Conservation (phyloP, 2,797 vertebrate genomes). For the Aulostomus chinensis region DNA sequence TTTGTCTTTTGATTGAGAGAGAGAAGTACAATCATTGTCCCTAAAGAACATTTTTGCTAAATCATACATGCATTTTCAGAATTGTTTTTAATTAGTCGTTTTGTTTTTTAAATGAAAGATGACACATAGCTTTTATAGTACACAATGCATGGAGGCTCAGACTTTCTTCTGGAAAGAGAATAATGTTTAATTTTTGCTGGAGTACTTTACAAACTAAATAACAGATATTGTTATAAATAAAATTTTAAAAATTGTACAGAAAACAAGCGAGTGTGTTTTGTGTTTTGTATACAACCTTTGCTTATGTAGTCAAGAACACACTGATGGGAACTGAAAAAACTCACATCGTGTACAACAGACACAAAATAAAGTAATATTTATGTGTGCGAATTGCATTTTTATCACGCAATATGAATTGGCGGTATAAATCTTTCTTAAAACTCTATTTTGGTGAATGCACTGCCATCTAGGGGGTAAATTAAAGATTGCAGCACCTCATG, state of each 20-base stretch:
- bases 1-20: slow-evolving; percentile 67
- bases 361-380: background rate
- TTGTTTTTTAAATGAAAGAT: slow-evolving; percentile 60
- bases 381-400: background rate
- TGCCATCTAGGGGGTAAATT: too few species aligned
- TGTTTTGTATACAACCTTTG: too few species aligned
- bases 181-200: slow-evolving; percentile 93
- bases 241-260: slow-evolving; percentile 85
- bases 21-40: slow-evolving; percentile 78
- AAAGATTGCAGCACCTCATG: too few species aligned
- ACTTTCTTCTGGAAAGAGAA: slow-evolving; percentile 84
- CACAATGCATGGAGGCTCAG: slow-evolving; percentile 81
- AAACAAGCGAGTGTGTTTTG: slow-evolving; percentile 32
- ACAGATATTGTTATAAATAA: slow-evolving; percentile 99
- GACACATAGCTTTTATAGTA: slow-evolving; percentile 85
- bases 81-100: slow-evolving; percentile 65
- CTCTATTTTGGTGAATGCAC: too few species aligned
- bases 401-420: too few species aligned
- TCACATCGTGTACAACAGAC: background rate
- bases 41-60: slow-evolving; percentile 71
- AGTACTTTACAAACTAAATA: slow-evolving; percentile 96
- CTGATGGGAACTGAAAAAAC: too few species aligned
- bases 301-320: too few species aligned
- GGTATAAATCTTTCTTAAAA: too few species aligned
- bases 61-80: slow-evolving; percentile 78